phyloP scores from a whole-genome alignment of 2,888 invertebrate species.

The Campaea margaritaria region DNA sequence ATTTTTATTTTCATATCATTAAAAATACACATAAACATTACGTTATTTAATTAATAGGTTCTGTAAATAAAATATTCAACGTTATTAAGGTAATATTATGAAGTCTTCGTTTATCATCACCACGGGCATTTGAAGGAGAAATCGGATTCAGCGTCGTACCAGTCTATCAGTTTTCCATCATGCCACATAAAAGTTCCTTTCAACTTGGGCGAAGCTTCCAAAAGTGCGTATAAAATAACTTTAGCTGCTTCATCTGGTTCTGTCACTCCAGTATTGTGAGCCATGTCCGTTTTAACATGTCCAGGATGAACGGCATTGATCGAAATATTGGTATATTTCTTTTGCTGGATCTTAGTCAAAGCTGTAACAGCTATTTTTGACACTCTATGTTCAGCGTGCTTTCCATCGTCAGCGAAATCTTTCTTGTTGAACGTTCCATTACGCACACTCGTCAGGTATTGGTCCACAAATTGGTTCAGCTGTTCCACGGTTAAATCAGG shows the following conservation, averaged over 20 bases:
- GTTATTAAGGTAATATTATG: too few species aligned
- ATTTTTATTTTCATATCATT: too few species aligned
- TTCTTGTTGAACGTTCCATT: conserved; percentile 72
- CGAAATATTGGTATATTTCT: conserved; percentile 69
- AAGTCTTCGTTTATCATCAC: conserved; percentile 42
- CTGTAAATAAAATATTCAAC: too few species aligned
- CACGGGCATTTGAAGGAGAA: conserved; percentile 65
- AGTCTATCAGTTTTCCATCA: conserved; percentile 85
- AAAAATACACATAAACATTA: too few species aligned
- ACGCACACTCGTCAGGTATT: conserved; percentile 72
- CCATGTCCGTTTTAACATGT: conserved; percentile 71
- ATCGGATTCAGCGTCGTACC: conserved; percentile 79
- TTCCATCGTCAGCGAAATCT: conserved; percentile 75
- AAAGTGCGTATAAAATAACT: conserved; percentile 86
- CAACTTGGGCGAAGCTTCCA: conserved; percentile 85
- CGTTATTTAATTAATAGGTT: too few species aligned
- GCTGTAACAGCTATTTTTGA: conserved; percentile 75
- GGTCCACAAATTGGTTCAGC: conserved; percentile 70
- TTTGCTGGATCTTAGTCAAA: conserved; percentile 70
- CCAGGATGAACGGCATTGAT: conserved; percentile 78
- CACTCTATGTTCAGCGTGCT: conserved; percentile 76
- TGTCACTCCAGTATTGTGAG: conserved; percentile 81
- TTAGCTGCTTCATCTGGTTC: conserved; percentile 86
- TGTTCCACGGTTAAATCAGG: conserved; percentile 66
- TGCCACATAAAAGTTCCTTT: conserved; percentile 88